These are phyloP conservation scores for Pimpla rufipes DNA, from an alignment of 2,888 invertebrate species.

Conservation along the genomic window DNA sequence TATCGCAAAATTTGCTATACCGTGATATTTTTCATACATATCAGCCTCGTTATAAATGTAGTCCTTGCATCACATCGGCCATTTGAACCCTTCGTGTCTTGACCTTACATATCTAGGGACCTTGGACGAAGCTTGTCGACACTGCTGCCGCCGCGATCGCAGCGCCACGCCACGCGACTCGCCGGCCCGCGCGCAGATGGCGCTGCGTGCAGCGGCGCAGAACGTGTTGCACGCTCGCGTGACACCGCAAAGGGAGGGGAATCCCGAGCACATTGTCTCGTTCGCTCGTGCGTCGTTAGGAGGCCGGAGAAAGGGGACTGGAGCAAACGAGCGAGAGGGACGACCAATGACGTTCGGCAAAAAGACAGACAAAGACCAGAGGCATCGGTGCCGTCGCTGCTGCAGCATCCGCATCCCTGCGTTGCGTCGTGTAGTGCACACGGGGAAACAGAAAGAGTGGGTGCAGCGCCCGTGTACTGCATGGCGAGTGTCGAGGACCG, in stretches of 20 bases:
- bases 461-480: constrained; percentile 20
- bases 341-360: not conserved
- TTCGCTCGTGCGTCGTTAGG: constrained; percentile 46
- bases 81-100: too few species aligned
- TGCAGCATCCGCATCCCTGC: not conserved
- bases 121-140: too few species aligned
- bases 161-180: too few species aligned
- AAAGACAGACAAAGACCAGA: constrained; percentile 41
- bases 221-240: constrained; percentile 5
- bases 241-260: constrained; percentile 1
- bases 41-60: too few species aligned
- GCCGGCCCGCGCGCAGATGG: too few species aligned
- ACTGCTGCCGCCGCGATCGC: constrained; percentile 28
- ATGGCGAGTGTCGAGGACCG: constrained; percentile 47
- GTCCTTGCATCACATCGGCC: too few species aligned
- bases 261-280: constrained; percentile 11
- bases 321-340: constrained; percentile 37
- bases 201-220: not conserved
- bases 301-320: constrained; percentile 22
- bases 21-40: too few species aligned
- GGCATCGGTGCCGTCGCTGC: constrained; percentile 1
- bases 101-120: too few species aligned
- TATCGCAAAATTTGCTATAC: too few species aligned
- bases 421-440: constrained; percentile 15
- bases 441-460: constrained; percentile 54